Conservation (phyloP, 2,797 vertebrate genomes). For the Cephalopachus bancanus region DNA sequence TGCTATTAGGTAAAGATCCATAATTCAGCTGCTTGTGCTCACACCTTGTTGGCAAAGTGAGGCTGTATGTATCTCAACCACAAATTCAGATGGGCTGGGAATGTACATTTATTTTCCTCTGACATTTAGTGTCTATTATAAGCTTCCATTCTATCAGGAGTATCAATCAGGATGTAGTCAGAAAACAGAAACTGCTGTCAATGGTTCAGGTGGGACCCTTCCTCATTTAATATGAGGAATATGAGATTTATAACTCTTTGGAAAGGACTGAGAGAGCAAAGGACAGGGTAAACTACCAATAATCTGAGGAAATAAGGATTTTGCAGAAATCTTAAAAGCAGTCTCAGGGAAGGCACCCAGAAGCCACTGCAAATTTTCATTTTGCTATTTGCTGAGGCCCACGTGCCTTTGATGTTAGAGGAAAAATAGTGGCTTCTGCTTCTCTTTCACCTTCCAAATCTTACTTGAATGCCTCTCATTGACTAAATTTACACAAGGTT, state of each 20-base stretch:
- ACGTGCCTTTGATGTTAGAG: neutral
- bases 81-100: neutral
- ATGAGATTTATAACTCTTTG: neutral
- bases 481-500: neutral
- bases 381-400: neutral
- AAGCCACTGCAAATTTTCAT: neutral
- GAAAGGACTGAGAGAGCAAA: slow-evolving; percentile 13
- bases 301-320: slow-evolving; percentile 17
- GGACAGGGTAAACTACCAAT: neutral
- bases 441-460: neutral
- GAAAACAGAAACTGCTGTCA: slow-evolving; percentile 15
- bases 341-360: neutral
- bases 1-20: neutral
- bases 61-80: neutral
- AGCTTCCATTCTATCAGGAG: neutral
- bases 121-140: slow-evolving; percentile 21
- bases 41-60: neutral
- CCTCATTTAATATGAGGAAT: neutral
- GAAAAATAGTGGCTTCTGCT: neutral
- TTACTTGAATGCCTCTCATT: neutral
- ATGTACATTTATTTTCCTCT: neutral
- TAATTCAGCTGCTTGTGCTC: neutral
- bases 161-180: neutral
- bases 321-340: neutral
- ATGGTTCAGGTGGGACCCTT: neutral